Evolutionary conservation across 2,797 vertebrate genomes (phyloP).

Genomic region (Muscicapa comitata): DNA sequence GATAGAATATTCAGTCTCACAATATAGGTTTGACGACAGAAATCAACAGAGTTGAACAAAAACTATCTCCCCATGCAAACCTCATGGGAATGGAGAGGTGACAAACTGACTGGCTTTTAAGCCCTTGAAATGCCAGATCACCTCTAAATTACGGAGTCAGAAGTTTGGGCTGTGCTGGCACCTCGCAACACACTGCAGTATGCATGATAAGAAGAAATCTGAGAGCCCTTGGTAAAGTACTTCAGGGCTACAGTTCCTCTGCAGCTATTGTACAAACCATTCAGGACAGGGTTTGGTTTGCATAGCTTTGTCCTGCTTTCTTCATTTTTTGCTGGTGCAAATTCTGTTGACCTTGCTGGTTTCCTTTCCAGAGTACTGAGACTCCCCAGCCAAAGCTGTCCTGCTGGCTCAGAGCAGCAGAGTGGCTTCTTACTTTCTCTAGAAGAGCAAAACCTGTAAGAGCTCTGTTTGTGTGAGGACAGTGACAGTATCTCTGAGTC

Average conservation of each 20-base stretch:
- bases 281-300: not conserved
- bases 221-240: not conserved
- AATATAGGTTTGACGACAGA: not conserved
- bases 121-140: not conserved
- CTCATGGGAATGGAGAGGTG: accelerated
- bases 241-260: not conserved
- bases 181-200: not conserved
- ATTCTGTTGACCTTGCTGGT: not conserved
- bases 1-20: not conserved
- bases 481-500: not conserved
- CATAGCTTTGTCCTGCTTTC: not conserved
- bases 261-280: not conserved
- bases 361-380: not conserved
- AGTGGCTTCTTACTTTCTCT: not conserved
- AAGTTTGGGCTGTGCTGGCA: not conserved
- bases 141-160: not conserved
- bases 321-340: not conserved
- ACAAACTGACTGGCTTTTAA: not conserved
- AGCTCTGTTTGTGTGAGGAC: not conserved
- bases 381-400: not conserved
- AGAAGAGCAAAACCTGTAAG: not conserved
- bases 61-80: not conserved
- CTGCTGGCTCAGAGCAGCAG: not conserved
- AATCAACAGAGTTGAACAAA: too few relatives aligned
- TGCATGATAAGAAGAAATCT: not conserved